Evolutionary conservation across 2,797 vertebrate genomes (phyloP), one percentile per base, ranked within the genome.

Genomic region (Huso huso): DNA sequence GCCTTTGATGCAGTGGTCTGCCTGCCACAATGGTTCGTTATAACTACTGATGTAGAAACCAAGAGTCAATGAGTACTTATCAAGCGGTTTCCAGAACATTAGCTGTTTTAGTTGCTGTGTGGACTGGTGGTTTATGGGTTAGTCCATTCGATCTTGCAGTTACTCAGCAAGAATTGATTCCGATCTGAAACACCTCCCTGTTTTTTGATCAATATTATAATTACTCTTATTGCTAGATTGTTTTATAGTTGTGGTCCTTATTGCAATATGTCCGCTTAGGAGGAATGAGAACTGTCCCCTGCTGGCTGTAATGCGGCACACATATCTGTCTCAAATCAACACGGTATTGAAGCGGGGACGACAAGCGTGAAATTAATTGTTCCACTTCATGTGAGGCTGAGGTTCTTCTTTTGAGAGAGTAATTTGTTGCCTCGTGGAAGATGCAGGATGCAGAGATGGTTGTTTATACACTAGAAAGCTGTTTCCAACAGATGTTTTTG

Each of bases 321-420:
- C 89, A 93, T 92, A 91, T 85, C 84, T 88, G 90, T 91, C 90
- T 92, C 87, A 90, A 91, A 92, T 94, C 90, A 92, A 89, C 89
- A 82, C 84, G 82, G 87, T 87, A 93, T 91, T 88, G 91, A 92
- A 87, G 80, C 84, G 76, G 84, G 83, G 90, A 92, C 91, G 94
- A 95, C 93, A 95, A 89, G 91, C 93, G 89, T 94, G 93, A 96
- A 96, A 98, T 96, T 88, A 95, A 95, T 95, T 93, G 93, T 96
- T 96, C 92, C 93, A 94, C 91, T 94, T 90, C 91, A 88, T 93
- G 91, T 95, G 89, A 87, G 82, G 83, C 85, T 88, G 82, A 84
- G 79, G 76, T 89, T 92, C 87, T 88, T 92, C 89, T 91, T 94
- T 91, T 89, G 84, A 90, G 85, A 86, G 90, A 88, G 88, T 89